A percentile compares a stretch with the other conserved stretches of the same genome.
Conservation (phyloP, 2,888 invertebrate species). For the Napeogenes sylphis region DNA sequence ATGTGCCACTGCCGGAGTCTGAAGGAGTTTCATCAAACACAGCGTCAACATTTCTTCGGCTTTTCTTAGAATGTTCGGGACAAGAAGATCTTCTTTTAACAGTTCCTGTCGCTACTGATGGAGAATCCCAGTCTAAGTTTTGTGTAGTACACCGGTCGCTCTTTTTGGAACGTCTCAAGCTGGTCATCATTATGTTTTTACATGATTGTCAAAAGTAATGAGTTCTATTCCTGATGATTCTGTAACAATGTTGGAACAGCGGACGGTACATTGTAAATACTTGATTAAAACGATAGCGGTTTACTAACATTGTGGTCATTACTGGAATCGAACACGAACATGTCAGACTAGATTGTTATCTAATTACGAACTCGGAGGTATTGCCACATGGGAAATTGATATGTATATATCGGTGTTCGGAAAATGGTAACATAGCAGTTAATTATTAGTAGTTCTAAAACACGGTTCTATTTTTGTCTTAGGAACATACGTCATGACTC, state of each 20-base stretch:
- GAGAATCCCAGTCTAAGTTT: conserved; percentile 84
- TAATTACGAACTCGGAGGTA: conserved; percentile 67
- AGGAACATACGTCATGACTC: no score
- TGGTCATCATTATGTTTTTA: conserved; percentile 67
- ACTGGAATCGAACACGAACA: conserved; percentile 62
- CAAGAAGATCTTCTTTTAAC: conserved; percentile 82
- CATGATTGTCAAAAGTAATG: conserved; percentile 44
- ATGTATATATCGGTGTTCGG: conserved; percentile 47
- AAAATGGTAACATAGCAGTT: conserved; percentile 45
- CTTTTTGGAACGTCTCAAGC: conserved; percentile 71
- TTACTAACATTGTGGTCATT: conserved; percentile 47
- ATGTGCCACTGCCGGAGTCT: conserved; percentile 66
- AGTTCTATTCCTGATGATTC: conserved; percentile 20
- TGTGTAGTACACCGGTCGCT: conserved; percentile 60
- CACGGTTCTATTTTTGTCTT: conserved; percentile 2
- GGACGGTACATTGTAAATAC: conserved; percentile 37
- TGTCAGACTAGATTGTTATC: conserved; percentile 64
- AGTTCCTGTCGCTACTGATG: conserved; percentile 83
- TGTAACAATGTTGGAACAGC: conserved; percentile 44
- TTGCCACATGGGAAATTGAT: conserved; percentile 56
- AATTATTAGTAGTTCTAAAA: conserved; percentile 46
- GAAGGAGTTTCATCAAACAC: conserved; percentile 67
- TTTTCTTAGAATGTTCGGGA: conserved; percentile 56
- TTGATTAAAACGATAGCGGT: conserved; percentile 37
- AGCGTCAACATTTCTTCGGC: conserved; percentile 46